A percentile compares a stretch with the other conserved stretches of the same genome.
Evolutionary conservation across 2,113 vertebrate species (phyloP).

Genomic region (Phrynocephalus versicolor): DNA sequence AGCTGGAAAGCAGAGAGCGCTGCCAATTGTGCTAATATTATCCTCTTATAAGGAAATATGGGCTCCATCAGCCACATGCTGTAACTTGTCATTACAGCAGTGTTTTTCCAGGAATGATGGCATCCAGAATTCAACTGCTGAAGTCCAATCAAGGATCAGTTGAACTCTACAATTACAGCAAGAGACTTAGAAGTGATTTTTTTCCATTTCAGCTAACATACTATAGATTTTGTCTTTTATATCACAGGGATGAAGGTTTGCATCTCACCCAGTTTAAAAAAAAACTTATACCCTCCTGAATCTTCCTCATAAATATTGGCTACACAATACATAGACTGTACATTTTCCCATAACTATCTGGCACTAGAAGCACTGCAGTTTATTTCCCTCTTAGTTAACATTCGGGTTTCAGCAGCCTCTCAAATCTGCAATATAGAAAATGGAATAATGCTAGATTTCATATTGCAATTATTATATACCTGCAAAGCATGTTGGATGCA

Average conservation of each 20-base stretch:
- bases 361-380: background rate
- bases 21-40: constrained; percentile 11
- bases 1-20: constrained; percentile 1
- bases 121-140: background rate
- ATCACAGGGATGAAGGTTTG: background rate
- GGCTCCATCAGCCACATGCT: background rate
- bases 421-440: background rate
- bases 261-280: background rate
- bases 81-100: background rate
- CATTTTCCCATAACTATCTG: background rate
- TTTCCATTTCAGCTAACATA: background rate
- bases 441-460: background rate
- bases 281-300: background rate
- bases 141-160: background rate
- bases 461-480: background rate
- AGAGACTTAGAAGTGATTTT: background rate
- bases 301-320: background rate
- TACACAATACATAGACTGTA: background rate
- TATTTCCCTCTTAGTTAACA: background rate
- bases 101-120: background rate
- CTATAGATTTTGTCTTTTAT: background rate
- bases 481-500: background rate
- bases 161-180: background rate
- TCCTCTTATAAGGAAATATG: constrained; percentile 7
- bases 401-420: background rate